These are phyloP conservation scores for Sesia apiformis DNA, from an alignment of 2,888 invertebrate species.

Conservation along the genomic window DNA sequence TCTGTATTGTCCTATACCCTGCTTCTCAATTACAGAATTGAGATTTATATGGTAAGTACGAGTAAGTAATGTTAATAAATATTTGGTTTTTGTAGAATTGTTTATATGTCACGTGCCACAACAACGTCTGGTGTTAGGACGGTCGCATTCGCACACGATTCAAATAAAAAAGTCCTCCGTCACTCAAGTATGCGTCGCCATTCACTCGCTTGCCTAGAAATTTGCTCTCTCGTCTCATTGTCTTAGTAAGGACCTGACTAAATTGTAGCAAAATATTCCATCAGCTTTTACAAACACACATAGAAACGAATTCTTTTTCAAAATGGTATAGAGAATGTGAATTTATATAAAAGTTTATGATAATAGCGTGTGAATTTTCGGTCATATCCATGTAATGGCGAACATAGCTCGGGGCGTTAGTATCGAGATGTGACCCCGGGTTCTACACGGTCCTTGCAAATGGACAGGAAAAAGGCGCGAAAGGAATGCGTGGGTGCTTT, in stretches of 20 bases:
- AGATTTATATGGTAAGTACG: no score
- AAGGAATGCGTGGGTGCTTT: slow-evolving; percentile 71
- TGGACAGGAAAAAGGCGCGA: slow-evolving; percentile 74
- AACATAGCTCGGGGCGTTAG: slow-evolving; percentile 34
- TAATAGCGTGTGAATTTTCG: not conserved
- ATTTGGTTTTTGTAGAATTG: no score
- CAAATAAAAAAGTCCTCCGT: slow-evolving; percentile 73
- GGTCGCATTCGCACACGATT: slow-evolving; percentile 71
- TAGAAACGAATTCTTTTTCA: no score
- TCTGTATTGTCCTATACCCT: no score
- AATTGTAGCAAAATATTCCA: not conserved
- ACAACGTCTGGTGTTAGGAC: slow-evolving; percentile 30
- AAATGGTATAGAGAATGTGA: no score
- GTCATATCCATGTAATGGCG: slow-evolving; percentile 34
- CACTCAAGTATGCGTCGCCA: slow-evolving; percentile 73
- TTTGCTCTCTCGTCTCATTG: slow-evolving; percentile 39
- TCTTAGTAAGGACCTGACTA: slow-evolving; percentile 35
- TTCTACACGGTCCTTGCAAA: slow-evolving; percentile 70
- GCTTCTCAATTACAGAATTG: no score
- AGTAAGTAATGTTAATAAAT: no score
- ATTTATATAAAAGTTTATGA: no score
- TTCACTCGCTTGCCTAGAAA: slow-evolving; percentile 66
- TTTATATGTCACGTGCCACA: slow-evolving; percentile 11
- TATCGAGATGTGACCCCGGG: slow-evolving; percentile 62
- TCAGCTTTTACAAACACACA: no score